Conservation (phyloP, 2,888 invertebrate species). For the Macrophya annulata region DNA sequence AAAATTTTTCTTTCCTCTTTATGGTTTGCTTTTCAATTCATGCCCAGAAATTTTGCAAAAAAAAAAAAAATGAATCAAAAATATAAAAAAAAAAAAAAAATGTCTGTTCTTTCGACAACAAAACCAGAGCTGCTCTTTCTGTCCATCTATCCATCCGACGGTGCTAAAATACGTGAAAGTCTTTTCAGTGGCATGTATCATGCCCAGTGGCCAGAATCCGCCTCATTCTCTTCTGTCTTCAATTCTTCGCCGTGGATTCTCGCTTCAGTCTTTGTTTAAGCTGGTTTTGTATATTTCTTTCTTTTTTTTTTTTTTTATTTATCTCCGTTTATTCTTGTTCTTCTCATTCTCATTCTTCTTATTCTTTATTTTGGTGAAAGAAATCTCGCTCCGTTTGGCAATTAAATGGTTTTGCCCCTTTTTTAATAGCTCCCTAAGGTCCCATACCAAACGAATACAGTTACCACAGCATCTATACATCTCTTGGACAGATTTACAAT, state of each 20-base stretch:
- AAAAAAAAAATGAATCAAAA: too few species aligned
- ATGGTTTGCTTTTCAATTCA: not conserved
- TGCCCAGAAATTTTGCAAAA: not conserved
- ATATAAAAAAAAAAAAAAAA: too few species aligned
- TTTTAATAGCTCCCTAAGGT: not conserved
- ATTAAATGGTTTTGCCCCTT: not conserved
- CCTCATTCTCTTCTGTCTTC: not conserved
- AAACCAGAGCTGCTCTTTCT: not conserved
- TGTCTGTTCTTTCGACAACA: not conserved
- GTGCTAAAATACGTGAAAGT: not conserved
- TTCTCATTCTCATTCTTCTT: not conserved
- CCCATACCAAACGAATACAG: too few species aligned
- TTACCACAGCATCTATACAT: too few species aligned
- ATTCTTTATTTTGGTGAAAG: not conserved
- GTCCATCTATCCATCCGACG: not conserved
- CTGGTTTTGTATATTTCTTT: not conserved
- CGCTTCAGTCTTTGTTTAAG: not conserved
- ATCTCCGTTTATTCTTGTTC: not conserved
- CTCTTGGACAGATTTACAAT: too few species aligned
- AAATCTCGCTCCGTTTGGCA: not conserved
- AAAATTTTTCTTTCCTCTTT: too few species aligned
- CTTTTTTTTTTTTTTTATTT: not conserved
- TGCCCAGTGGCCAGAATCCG: constrained; percentile 9
- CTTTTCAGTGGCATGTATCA: not conserved
- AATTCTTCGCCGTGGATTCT: not conserved